Evolutionary conservation across 2,797 vertebrate species (phyloP), one percentile per base, ranked within the genome.

Genomic region (Tadarida brasiliensis): DNA sequence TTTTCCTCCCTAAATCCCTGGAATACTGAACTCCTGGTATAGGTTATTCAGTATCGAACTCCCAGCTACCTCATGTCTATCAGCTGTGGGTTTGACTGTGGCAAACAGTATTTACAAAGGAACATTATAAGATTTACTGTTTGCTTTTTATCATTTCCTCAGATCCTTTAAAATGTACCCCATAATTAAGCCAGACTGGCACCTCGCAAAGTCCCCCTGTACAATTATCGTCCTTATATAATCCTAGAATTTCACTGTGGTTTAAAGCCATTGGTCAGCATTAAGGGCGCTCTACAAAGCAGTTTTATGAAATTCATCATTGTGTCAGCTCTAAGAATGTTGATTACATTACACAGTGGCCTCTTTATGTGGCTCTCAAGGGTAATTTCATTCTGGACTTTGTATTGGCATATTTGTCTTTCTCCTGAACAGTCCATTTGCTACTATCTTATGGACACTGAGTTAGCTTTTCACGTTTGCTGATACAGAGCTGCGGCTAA

Each of bases 351-450:
- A 67, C 33, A 83, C 68, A 80, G 44, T 76, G 51, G 76, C 14
- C 74, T 80, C 47, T 95, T 90, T 87, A 47, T 56, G 30, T 54
- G 26, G 39, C 71, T 90, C 39, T 56, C 54, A 19, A 22, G 47
- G 87, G 26, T 22, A 59, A 10, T 28, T 91, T 91, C 71, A 16
- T 24, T 93, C 49, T 67, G 73, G 63, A 54, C 17, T 39, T 59
- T 24, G n/a, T 56, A 33, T 1, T 33, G 24, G 24, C 78, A 28
- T 61, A 28, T 24, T 73, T 85, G 33, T 47, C 47, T 47, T 65
- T 92, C 87, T 91, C 68, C 74, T 47, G 19, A 74, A 59, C 17
- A 35, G 24, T 84, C 76, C 30, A 63, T 81, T 94, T 82, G 90
- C 84, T 94, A 17, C 80, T 87, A 12, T 81, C 61, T 80, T 70